Conservation (phyloP, 2,113 vertebrate genomes). For the Lepus americanus region DNA sequence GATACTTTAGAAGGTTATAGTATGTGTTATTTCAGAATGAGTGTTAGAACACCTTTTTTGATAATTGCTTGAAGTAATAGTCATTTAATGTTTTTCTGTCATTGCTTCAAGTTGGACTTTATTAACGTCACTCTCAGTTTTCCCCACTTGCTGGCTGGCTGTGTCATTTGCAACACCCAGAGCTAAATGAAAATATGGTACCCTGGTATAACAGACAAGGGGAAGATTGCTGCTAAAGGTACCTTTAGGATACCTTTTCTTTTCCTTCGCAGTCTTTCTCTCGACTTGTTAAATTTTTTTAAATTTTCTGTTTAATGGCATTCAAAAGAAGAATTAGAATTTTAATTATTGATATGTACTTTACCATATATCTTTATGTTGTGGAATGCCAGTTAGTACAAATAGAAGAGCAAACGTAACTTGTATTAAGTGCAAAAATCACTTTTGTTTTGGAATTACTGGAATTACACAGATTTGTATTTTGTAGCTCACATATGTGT, state of each 20-base stretch:
- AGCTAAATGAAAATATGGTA: neutral
- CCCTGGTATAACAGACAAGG: neutral
- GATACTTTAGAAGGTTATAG: neutral
- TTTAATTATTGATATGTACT: neutral
- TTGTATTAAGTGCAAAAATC: neutral
- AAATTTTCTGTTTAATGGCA: slow-evolving; percentile 18
- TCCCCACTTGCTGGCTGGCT: neutral
- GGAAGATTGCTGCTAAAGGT: neutral
- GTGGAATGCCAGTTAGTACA: neutral
- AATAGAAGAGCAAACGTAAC: neutral
- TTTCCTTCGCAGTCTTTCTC: neutral
- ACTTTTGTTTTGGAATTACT: neutral
- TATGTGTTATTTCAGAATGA: neutral
- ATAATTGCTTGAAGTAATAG: neutral
- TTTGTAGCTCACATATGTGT: neutral
- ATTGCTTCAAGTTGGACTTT: neutral
- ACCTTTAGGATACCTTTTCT: neutral
- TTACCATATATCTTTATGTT: neutral
- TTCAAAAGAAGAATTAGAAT: neutral
- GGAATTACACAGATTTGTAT: neutral
- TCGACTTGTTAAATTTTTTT: neutral
- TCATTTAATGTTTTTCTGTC: neutral
- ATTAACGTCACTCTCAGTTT: slow-evolving; percentile 10
- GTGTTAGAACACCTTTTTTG: neutral
- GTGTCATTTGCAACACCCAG: neutral